A percentile compares a stretch with the other conserved stretches of the same genome.
These are phyloP conservation scores for Dufourea novaeangliae DNA, from an alignment of 1,140 invertebrate genomes.

Conservation along the genomic window DNA sequence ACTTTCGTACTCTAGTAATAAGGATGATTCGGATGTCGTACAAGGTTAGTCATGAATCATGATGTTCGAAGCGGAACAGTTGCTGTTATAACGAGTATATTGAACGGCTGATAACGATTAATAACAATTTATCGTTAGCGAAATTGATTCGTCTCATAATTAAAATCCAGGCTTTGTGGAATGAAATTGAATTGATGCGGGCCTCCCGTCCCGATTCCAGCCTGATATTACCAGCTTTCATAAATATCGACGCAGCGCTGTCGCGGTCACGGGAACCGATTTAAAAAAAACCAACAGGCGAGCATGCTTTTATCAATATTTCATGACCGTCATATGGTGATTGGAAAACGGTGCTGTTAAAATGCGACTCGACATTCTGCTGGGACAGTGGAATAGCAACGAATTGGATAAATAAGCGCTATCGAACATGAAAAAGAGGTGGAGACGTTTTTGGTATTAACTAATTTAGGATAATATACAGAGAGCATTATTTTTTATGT, in stretches of 20 bases:
- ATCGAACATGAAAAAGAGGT: neutral
- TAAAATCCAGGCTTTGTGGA: slow-evolving; percentile 45
- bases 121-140: slow-evolving; percentile 55
- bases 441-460: neutral
- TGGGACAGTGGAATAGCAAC: neutral
- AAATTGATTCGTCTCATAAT: slow-evolving; percentile 52
- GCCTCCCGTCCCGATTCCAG: neutral
- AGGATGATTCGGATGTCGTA: neutral
- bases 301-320: slow-evolving; percentile 4
- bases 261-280: neutral
- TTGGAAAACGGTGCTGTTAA: slow-evolving; percentile 3
- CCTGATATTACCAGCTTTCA: slow-evolving; percentile 45
- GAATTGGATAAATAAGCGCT: neutral
- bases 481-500: no score
- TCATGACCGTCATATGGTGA: slow-evolving; percentile 2
- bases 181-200: slow-evolving; percentile 54
- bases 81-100: slow-evolving; percentile 17
- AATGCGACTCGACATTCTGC: neutral
- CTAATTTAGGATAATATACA: neutral
- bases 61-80: slow-evolving; percentile 17
- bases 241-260: slow-evolving; percentile 39
- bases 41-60: slow-evolving; percentile 34
- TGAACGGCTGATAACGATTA: slow-evolving; percentile 40
- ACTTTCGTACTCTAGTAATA: no score
- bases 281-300: slow-evolving; percentile 7